Evolutionary conservation across 2,797 vertebrate genomes (phyloP), one percentile per base, ranked within the genome.

Genomic region (Pangasius larnaudii): DNA sequence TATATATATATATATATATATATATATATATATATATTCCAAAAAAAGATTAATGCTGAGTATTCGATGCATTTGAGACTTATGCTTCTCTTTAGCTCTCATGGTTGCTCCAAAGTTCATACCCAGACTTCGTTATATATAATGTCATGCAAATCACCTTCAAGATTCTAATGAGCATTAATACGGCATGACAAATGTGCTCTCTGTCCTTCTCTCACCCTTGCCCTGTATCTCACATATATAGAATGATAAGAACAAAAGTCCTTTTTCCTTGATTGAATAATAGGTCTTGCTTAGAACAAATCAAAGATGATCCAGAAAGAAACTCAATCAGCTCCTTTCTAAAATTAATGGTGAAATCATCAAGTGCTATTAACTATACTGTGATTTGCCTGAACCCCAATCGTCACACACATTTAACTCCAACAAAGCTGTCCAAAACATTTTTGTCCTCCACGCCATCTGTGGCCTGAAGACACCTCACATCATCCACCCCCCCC

Each of bases 141-240:
- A 19, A 16, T 80, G 36, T 88, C 36, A 49, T 56, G 77, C 85
- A 59, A 82, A 87, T 90, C 71, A 88, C 86, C 88, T 85, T 89
- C 80, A 92, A 36, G 86, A 51, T 85, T 77, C 84, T 71, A 69
- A 81, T 87, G 74, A 88, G 89, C 61, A 89, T 83, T 86, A 84
- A 88, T 84, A 71, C 33, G 16, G 51, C 58, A 78, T 91, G 86
- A 87, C 88, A 84, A 91, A 46, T 82, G 80, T 46, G 5, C 19
- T 14, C 51, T 79, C 6, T 49, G 24, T 49, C 36, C 36, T 46
- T 61, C 79, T 65, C 69, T 24, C 6, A 22, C 79, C 81, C 78
- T 16, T 16, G 33, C 27, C 36, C 74, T 56, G 39, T 79, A 56
- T n/a, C 65, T 78, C 75, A 85, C 65, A 53, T 53, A 39, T 51